These are phyloP conservation scores for Salvelinus fontinalis DNA, from an alignment of 2,113 vertebrate species.

Conservation along the genomic window DNA sequence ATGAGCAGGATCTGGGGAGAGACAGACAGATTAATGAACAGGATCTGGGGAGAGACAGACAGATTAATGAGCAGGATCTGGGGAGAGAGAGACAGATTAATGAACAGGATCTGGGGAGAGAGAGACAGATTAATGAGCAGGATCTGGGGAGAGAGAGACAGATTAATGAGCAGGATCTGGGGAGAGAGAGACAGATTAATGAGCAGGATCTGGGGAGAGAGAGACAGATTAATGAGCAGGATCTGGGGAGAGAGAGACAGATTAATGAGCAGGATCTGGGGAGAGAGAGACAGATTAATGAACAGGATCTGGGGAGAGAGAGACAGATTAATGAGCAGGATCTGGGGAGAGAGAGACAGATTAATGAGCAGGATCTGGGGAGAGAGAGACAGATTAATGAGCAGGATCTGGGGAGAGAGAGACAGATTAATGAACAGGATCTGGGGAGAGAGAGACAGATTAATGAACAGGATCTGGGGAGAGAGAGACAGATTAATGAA, in stretches of 20 bases:
- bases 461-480: background rate
- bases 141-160: too few species aligned
- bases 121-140: too few species aligned
- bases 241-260: conserved; percentile 71
- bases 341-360: background rate
- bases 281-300: background rate
- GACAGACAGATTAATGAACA: too few species aligned
- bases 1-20: too few species aligned
- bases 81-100: too few species aligned
- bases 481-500: conserved; percentile 53
- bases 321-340: background rate
- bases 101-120: too few species aligned
- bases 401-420: background rate
- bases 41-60: too few species aligned
- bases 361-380: conserved; percentile 83
- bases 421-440: conserved; percentile 77
- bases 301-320: conserved; percentile 83
- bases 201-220: background rate
- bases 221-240: conserved; percentile 68
- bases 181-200: background rate
- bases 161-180: too few species aligned
- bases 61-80: too few species aligned
- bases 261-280: background rate
- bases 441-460: conserved; percentile 54
- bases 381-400: background rate